These are phyloP conservation scores for Tenthredo amoena DNA, from an alignment of 2,888 invertebrate species.

Conservation along the genomic window DNA sequence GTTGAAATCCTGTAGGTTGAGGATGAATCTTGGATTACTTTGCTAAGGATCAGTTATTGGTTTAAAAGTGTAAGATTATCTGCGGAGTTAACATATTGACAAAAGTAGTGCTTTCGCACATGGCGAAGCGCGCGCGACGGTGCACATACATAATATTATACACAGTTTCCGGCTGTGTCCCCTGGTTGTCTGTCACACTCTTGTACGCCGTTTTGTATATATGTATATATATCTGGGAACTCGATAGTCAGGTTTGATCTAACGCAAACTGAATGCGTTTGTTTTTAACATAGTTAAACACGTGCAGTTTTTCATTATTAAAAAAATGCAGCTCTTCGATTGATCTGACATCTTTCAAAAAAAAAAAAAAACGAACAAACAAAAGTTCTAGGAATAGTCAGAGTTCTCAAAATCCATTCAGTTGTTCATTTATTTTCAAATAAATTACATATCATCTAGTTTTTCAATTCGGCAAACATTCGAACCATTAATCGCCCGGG, in stretches of 20 bases:
- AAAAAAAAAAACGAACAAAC: background rate
- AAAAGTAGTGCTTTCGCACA: slow-evolving; percentile 53
- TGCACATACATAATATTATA: slow-evolving; percentile 64
- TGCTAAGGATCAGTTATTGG: too few species aligned
- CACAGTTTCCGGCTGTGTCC: slow-evolving; percentile 74
- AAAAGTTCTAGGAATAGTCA: background rate
- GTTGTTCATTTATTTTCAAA: background rate
- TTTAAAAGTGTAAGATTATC: slow-evolving; percentile 53
- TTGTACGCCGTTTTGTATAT: slow-evolving; percentile 56
- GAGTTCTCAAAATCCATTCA: background rate
- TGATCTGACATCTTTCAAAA: background rate
- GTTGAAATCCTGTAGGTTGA: background rate
- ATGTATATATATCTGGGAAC: slow-evolving; percentile 55
- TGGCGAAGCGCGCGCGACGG: slow-evolving; percentile 57
- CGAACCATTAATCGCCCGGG: background rate
- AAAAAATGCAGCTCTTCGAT: background rate
- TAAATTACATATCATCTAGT: background rate
- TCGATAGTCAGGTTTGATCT: slow-evolving; percentile 49
- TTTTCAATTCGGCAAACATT: background rate
- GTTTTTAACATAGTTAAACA: slow-evolving; percentile 41
- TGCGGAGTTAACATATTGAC: slow-evolving; percentile 57
- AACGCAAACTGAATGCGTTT: slow-evolving; percentile 40
- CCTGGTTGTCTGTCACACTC: slow-evolving; percentile 69
- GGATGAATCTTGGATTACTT: background rate
- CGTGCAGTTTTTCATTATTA: background rate